phyloP scores from a whole-genome alignment of 2,113 vertebrate genomes.

The Hippocampus barbouri region DNA sequence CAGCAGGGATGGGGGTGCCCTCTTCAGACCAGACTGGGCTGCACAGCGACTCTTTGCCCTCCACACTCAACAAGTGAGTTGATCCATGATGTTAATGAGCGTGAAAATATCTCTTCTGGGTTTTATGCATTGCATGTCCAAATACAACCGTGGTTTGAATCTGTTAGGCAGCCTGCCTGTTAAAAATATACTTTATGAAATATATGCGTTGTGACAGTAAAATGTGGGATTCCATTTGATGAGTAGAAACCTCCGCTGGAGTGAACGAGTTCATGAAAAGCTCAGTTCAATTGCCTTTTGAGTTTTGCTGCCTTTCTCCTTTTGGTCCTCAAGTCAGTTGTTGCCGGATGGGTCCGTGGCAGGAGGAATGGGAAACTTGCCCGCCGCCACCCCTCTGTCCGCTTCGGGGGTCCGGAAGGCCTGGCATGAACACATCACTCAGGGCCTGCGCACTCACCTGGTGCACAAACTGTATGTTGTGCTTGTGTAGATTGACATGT shows the following conservation, averaged over 20 bases:
- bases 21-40: constrained; percentile 83
- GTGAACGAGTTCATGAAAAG: background rate
- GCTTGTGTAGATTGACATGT: background rate
- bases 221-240: background rate
- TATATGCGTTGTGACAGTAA: background rate
- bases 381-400: constrained; percentile 86
- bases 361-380: constrained; percentile 84
- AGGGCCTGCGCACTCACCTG: constrained; percentile 95
- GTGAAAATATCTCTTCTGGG: background rate
- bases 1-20: constrained; percentile 75
- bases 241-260: background rate
- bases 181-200: too few species aligned
- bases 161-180: too few species aligned
- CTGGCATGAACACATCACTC: constrained; percentile 98
- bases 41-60: constrained; percentile 84
- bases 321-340: constrained; percentile 75
- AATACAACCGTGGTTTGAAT: too few species aligned
- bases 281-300: background rate
- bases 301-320: background rate
- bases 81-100: background rate
- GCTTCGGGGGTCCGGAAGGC: constrained; percentile 87
- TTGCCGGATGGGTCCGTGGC: constrained; percentile 84
- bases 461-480: constrained; percentile 92
- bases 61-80: constrained; percentile 86
- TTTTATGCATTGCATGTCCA: background rate